These are phyloP conservation scores for Nasonia vitripennis DNA, from an alignment of 1,140 invertebrate genomes.

Conservation along the genomic window DNA sequence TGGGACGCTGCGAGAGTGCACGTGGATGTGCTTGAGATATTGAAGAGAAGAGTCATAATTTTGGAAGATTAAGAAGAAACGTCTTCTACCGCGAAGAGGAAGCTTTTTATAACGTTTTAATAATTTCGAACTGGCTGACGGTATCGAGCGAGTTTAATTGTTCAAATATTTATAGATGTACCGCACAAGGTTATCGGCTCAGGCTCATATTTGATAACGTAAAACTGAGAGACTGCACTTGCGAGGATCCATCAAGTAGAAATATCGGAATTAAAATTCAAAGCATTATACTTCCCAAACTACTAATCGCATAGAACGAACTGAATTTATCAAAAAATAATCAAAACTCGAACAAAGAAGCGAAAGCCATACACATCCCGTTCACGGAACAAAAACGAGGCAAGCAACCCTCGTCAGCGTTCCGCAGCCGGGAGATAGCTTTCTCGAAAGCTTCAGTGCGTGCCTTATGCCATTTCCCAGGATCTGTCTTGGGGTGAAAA, in stretches of 20 bases:
- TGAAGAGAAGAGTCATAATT: not conserved
- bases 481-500: constrained; percentile 55
- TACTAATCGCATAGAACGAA: no score
- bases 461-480: constrained; percentile 58
- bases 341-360: no score
- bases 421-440: not conserved
- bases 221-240: no score
- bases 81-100: no score
- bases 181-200: not conserved
- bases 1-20: not conserved
- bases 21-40: not conserved
- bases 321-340: no score
- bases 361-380: no score
- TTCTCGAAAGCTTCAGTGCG: constrained; percentile 24
- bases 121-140: not conserved
- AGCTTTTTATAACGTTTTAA: not conserved
- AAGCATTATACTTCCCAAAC: no score
- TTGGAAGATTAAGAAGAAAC: not conserved
- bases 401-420: not conserved
- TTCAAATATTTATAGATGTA: not conserved
- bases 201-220: not conserved
- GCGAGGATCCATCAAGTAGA: no score
- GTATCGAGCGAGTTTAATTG: not conserved
- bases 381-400: not conserved
- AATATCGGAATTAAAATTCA: not conserved